These are phyloP conservation scores for human DNA, from an alignment of 2,113 vertebrate species.

Conservation along the genomic window GRCh38 chr11:6857501-6858000, in stretches of 20 bases:
- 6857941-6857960: background rate
- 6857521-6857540: background rate
- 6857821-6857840: background rate
- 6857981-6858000: background rate
- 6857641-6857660: background rate
- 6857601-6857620: background rate
- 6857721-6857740: background rate
- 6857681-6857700: background rate
- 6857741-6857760: background rate
- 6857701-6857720: background rate
- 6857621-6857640: background rate
- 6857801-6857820: background rate
- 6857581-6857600: background rate
- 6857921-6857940: background rate
- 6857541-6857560: background rate
- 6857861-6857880: background rate
- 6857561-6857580: background rate
- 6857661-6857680: background rate
- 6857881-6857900: background rate
- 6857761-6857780: background rate
- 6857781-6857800: background rate
- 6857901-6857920: background rate
- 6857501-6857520: background rate
- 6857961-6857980: background rate
- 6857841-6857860: background rate